phyloP scores from a whole-genome alignment of 2,113 vertebrate species.

The Bubo blakistoni region DNA sequence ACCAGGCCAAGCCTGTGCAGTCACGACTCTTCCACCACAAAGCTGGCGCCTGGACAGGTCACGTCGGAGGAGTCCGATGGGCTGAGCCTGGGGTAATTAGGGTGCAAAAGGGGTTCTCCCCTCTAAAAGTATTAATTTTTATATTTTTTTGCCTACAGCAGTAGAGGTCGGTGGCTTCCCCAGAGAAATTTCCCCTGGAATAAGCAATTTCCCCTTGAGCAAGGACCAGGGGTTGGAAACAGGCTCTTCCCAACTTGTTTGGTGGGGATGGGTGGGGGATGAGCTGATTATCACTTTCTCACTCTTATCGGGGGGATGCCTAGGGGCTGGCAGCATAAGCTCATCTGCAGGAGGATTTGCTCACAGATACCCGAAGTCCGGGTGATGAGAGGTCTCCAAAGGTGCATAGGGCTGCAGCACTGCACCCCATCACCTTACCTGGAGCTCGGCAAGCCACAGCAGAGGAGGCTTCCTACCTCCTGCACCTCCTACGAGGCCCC shows the following conservation, averaged over 20 bases:
- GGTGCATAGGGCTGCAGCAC: not conserved
- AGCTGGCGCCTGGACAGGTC: not conserved
- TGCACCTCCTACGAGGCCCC: fast-evolving
- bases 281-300: too few relatives aligned
- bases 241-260: not conserved
- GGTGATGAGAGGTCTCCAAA: fast-evolving
- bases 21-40: not conserved
- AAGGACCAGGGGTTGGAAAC: fast-evolving
- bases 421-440: not conserved
- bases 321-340: fast-evolving
- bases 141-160: not conserved
- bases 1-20: fast-evolving
- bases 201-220: fast-evolving
- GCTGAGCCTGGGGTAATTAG: not conserved
- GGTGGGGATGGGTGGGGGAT: not conserved
- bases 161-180: fast-evolving
- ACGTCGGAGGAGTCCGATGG: fast-evolving
- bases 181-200: not conserved
- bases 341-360: not conserved
- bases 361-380: fast-evolving
- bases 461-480: not conserved
- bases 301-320: fast-evolving
- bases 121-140: not conserved
- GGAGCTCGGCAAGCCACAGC: not conserved
- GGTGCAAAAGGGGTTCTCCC: not conserved